A percentile compares a stretch with the other conserved stretches of the same genome.
These are phyloP conservation scores for Macrotis lagotis DNA, from an alignment of 2,113 vertebrate genomes.

Conservation along the genomic window DNA sequence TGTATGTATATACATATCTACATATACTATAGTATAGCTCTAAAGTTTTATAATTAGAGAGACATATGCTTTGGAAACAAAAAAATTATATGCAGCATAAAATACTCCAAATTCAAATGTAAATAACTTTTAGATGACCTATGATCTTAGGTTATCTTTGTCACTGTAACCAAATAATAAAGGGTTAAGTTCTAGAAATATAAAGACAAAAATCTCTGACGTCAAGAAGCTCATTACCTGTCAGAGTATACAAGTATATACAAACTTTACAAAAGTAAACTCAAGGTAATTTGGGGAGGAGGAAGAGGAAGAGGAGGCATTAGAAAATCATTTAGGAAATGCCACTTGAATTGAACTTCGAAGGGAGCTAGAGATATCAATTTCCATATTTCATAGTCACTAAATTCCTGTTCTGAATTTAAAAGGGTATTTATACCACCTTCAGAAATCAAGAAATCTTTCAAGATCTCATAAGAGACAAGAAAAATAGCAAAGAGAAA, in stretches of 20 bases:
- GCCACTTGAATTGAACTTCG: neutral
- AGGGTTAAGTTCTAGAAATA: neutral
- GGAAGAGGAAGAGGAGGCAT: neutral
- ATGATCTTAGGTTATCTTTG: neutral
- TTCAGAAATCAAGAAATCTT: conserved; percentile 29
- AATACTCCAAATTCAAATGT: conserved; percentile 48
- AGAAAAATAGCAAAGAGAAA: neutral
- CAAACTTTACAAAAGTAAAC: neutral
- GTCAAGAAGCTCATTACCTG: neutral
- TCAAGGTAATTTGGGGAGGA: neutral
- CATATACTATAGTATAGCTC: too few species aligned
- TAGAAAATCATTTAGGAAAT: neutral
- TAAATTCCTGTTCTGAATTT: conserved; percentile 21
- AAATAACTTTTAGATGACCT: conserved; percentile 13
- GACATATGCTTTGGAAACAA: neutral
- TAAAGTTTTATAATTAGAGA: neutral
- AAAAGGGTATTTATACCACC: neutral
- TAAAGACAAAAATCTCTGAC: neutral
- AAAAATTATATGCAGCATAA: conserved; percentile 9
- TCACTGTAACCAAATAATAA: too few species aligned
- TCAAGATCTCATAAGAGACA: neutral
- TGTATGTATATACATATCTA: too few species aligned
- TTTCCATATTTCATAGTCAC: neutral
- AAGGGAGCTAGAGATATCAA: neutral
- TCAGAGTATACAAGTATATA: neutral